These are phyloP conservation scores for Semnornis frantzii DNA, from an alignment of 2,113 vertebrate species.

Conservation along the genomic window DNA sequence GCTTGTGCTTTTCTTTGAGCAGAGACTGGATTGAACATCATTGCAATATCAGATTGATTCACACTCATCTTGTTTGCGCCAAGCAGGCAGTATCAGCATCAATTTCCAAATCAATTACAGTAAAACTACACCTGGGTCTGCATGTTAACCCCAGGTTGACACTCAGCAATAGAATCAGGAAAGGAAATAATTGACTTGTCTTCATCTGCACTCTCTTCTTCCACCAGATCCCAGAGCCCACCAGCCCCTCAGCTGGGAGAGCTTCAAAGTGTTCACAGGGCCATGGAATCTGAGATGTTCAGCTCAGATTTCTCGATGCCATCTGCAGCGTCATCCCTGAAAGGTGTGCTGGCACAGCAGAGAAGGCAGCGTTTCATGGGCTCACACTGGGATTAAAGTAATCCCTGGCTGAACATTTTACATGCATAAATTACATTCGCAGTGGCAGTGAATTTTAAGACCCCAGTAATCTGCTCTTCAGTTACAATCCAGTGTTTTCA, in stretches of 20 bases:
- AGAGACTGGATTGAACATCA: neutral
- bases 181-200: neutral
- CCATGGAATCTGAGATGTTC: accelerated
- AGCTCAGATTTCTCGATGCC: accelerated
- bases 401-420: neutral
- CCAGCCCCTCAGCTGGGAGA: neutral
- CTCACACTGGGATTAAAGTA: neutral
- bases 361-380: neutral
- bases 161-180: neutral
- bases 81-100: neutral
- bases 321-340: too few species aligned
- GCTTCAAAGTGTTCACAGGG: accelerated
- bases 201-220: neutral
- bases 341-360: neutral
- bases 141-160: neutral
- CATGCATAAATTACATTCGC: neutral
- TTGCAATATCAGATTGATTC: neutral
- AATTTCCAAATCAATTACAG: neutral
- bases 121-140: neutral
- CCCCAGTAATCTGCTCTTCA: neutral
- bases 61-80: neutral
- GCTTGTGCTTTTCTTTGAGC: neutral
- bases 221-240: neutral
- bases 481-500: neutral
- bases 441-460: neutral